phyloP scores from a whole-genome alignment of 2,888 invertebrate genomes.

The Caenorhabditis sp. region DNA sequence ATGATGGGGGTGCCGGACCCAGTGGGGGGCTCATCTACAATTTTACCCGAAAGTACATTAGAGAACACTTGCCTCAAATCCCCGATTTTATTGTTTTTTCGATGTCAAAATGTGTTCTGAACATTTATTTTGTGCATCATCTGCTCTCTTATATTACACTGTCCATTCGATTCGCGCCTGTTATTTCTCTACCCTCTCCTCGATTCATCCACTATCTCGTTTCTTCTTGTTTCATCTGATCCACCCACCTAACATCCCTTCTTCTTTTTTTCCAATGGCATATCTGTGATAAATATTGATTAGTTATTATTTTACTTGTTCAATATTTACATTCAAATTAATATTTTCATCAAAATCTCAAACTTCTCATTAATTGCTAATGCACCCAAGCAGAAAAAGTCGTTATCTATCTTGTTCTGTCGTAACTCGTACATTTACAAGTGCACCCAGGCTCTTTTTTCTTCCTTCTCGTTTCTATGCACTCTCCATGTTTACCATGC shows the following conservation, averaged over 20 bases:
- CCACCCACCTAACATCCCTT: neutral
- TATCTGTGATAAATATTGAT: constrained; percentile 6
- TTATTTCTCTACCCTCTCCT: neutral
- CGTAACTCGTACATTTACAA: neutral
- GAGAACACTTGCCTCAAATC: too few relatives aligned
- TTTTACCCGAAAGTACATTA: too few relatives aligned
- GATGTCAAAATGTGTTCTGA: neutral
- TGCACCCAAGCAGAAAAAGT: neutral
- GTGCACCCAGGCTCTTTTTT: constrained; percentile 1
- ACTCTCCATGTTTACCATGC: neutral
- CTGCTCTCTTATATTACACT: constrained; percentile 5
- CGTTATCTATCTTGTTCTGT: constrained; percentile 11
- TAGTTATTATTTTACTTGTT: neutral
- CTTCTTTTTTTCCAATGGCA: constrained; percentile 5
- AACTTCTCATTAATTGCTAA: constrained; percentile 1
- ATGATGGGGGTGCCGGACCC: too few relatives aligned
- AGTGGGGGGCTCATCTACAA: too few relatives aligned
- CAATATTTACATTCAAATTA: neutral
- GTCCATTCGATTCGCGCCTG: neutral
- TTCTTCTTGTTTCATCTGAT: constrained; percentile 2
- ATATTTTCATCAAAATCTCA: neutral
- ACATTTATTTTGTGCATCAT: neutral
- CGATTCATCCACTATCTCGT: constrained; percentile 1
- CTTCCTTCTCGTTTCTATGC: constrained; percentile 1
- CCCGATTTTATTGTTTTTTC: too few relatives aligned